Evolutionary conservation across 2,113 vertebrate genomes (phyloP), one percentile per base, ranked within the genome.

Genomic region (Rhipidura dahli): DNA sequence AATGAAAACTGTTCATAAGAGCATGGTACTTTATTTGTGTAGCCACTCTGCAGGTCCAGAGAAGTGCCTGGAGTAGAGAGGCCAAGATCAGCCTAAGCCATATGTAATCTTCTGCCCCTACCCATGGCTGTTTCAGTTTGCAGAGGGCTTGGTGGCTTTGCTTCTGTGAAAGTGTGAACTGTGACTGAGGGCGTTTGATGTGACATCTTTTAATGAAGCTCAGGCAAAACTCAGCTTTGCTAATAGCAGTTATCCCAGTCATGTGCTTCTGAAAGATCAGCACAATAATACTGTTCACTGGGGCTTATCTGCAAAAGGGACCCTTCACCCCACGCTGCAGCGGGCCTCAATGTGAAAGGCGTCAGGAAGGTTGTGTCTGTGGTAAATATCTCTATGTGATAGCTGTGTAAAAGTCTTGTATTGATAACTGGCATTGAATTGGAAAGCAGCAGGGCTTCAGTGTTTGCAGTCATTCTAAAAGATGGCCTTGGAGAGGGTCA

Each of bases 331-430:
- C 4, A 1, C 27, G 8, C 68, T 77, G 59, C 68, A 35, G n/a
- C 8, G 14, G 50, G 64, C 79, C 56, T 83, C 35, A 6, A 3
- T 0, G 0, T 0, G 0, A 82, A 89, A 87, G 70, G 12, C n/a
- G 0, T 66, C 44, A 26, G 39, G 65, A 65, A 72, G 49, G 5
- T 77, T 44, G 30, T 59, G 44, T 63, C 59, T 70, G 11, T 3
- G 4, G 86, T 50, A 42, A 61, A 57, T 57, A 57, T 42, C 53
- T 82, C 35, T 71, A 3, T 0, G 2, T 40, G 53, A 82, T 61
- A 82, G 51, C 30, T 2, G 0, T 42, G 23, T 65, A 26, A 15
- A 40, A 53, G 31, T 37, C 78, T 57, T 50, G 5, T 72, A 13
- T 54, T 71, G 66, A 45, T 65, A 86, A 70, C 27, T 64, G 51